Conservation (phyloP, 1,140 invertebrate species). For the Ceratina japonica region DNA sequence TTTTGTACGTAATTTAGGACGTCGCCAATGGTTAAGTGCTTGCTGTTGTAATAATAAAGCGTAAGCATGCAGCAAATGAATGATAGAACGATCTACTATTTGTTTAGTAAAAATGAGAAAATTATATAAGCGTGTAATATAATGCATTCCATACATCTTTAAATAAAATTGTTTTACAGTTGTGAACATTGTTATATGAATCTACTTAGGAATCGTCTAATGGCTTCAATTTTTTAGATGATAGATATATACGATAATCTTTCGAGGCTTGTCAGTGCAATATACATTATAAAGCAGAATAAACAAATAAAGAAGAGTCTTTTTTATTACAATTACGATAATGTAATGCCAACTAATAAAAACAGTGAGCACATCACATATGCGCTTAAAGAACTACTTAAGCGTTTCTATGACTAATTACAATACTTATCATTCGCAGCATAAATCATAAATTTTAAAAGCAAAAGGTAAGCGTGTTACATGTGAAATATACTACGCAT, state of each 20-base stretch:
- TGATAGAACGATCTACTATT: slow-evolving; percentile 1
- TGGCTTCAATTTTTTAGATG: neutral
- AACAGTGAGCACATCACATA: slow-evolving; percentile 35
- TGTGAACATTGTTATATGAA: neutral
- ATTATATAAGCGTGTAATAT: slow-evolving; percentile 7
- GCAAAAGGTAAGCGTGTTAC: slow-evolving; percentile 31
- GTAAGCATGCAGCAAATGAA: slow-evolving; percentile 51
- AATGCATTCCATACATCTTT: neutral
- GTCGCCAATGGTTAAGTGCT: slow-evolving; percentile 27
- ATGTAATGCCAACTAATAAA: slow-evolving; percentile 28
- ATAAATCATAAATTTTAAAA: slow-evolving; percentile 38
- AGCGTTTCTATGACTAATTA: slow-evolving; percentile 39
- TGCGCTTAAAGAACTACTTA: slow-evolving; percentile 40
- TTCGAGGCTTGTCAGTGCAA: slow-evolving; percentile 17
- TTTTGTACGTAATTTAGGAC: slow-evolving; percentile 28
- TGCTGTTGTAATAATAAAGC: slow-evolving; percentile 46
- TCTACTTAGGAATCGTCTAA: neutral
- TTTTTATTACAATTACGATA: slow-evolving; percentile 30
- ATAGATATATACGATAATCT: neutral
- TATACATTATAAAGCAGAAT: slow-evolving; percentile 42
- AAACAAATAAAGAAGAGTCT: slow-evolving; percentile 23
- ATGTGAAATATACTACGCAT: neutral
- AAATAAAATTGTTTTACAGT: slow-evolving; percentile 6
- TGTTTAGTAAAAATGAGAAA: too few relatives aligned
- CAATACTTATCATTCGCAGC: slow-evolving; percentile 23